Conservation (phyloP, 2,888 invertebrate species). For the Phortica magna region DNA sequence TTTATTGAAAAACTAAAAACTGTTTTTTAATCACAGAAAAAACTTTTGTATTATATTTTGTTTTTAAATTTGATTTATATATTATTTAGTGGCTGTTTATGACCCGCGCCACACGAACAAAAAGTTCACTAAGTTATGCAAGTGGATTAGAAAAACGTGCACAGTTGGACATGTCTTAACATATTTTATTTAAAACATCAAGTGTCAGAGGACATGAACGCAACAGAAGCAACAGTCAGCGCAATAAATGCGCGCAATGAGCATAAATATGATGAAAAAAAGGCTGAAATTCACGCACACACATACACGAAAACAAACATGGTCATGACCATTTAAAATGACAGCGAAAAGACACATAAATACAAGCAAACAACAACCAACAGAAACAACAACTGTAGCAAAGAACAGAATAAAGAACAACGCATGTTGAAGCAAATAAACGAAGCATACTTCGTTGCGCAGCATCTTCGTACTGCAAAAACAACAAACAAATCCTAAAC, state of each 20-base stretch:
- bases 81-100: background rate
- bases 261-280: background rate
- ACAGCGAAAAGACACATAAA: background rate
- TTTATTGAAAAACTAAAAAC: constrained; percentile 8
- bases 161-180: background rate
- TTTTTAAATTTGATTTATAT: background rate
- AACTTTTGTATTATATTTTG: background rate
- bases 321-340: background rate
- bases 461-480: background rate
- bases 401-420: background rate
- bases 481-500: constrained; percentile 4
- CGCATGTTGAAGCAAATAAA: background rate
- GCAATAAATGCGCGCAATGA: constrained; percentile 3
- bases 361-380: background rate
- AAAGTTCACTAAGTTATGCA: background rate
- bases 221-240: constrained; percentile 18
- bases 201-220: background rate
- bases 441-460: constrained; percentile 21
- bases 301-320: background rate
- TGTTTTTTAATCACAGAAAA: background rate
- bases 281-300: background rate
- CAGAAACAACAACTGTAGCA: background rate
- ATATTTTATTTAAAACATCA: constrained; percentile 18
- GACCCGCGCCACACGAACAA: background rate
- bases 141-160: constrained; percentile 6